Percentiles rank a stretch among this genome's conserved stretches.
Evolutionary conservation across 2,888 invertebrate species (phyloP).

Genomic region (Sceliomorpha sp.): DNA sequence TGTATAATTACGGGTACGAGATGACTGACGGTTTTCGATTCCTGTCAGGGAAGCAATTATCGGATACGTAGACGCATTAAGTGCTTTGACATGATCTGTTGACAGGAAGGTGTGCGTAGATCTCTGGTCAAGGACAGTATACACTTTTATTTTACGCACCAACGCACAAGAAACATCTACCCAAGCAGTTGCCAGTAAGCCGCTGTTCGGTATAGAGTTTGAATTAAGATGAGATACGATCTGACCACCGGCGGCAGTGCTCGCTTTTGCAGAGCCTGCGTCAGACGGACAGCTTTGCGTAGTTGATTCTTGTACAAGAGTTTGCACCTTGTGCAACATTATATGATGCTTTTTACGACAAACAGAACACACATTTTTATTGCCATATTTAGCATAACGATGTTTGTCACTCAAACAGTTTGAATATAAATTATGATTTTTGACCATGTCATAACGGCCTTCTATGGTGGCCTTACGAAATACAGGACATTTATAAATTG

Average conservation of each 20-base stretch:
- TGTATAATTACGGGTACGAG: too few species aligned
- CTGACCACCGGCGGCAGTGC: neutral
- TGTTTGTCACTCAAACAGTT: neutral
- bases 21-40: too few species aligned
- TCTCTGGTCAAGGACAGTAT: conserved; percentile 1
- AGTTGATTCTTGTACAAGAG: neutral
- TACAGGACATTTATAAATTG: neutral
- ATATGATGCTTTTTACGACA: neutral
- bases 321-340: too few species aligned
- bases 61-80: neutral
- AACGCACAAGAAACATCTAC: conserved; percentile 5
- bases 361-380: neutral
- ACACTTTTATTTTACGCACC: neutral
- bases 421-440: neutral
- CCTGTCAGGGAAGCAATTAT: too few species aligned
- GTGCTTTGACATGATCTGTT: neutral
- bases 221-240: neutral
- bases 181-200: conserved; percentile 8
- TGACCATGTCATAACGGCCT: neutral
- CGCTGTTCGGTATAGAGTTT: neutral
- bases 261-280: too few species aligned
- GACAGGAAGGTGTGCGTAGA: conserved; percentile 10
- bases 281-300: too few species aligned
- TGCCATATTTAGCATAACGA: neutral
- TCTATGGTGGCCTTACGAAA: neutral